A percentile compares a stretch with the other conserved stretches of the same genome.
These are phyloP conservation scores for Eptesicus fuscus DNA, from an alignment of 2,113 vertebrate genomes.

Conservation along the genomic window DNA sequence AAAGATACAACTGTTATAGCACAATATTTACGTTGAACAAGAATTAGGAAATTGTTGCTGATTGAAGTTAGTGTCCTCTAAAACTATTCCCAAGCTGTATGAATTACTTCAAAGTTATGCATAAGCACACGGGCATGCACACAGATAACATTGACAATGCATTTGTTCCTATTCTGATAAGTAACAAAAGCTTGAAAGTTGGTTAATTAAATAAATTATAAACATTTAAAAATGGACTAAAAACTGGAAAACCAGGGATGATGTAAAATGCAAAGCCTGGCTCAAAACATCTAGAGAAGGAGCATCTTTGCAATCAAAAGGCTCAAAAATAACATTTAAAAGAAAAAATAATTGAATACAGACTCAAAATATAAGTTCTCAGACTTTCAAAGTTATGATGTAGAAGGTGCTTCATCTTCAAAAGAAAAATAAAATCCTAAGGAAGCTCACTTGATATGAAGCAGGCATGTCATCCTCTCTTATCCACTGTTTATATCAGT, in stretches of 20 bases:
- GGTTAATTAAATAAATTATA: not conserved
- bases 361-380: not conserved
- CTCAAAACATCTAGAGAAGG: not conserved
- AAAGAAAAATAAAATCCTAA: not conserved
- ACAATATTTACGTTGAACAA: not conserved
- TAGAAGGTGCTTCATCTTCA: not conserved
- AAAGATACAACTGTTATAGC: not conserved
- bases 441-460: not conserved
- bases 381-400: not conserved
- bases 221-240: not conserved
- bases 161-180: not conserved
- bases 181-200: not conserved
- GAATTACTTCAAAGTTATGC: not conserved
- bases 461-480: not conserved
- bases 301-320: not conserved
- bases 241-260: not conserved
- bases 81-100: not conserved
- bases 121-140: not conserved
- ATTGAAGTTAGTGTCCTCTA: not conserved
- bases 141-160: not conserved
- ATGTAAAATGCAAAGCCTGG: not conserved
- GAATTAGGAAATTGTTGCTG: not conserved
- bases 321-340: not conserved
- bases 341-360: not conserved
- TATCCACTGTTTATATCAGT: not conserved